Evolutionary conservation across 2,888 invertebrate genomes (phyloP).

Genomic region (Phaedon cochleariae): DNA sequence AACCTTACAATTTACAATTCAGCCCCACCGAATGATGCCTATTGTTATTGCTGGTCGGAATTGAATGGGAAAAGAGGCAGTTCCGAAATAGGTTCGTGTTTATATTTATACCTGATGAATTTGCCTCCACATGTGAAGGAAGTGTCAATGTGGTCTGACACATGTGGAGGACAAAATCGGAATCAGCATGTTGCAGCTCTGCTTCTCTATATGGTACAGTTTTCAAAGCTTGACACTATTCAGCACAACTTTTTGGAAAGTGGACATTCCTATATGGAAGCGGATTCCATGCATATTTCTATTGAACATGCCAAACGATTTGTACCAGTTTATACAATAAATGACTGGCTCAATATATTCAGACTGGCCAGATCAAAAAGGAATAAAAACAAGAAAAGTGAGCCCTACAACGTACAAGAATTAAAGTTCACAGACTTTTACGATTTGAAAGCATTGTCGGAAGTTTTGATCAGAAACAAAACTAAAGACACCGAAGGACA

Average conservation of each 20-base stretch:
- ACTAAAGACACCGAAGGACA: too few relatives aligned
- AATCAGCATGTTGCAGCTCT: conserved; percentile 41
- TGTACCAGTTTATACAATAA: conserved; percentile 13
- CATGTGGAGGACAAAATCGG: conserved; percentile 45
- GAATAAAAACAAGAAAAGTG: background rate
- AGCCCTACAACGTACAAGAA: too few relatives aligned
- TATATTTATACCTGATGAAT: background rate
- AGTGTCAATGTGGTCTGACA: conserved; percentile 30
- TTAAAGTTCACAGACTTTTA: too few relatives aligned
- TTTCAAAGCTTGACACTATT: conserved; percentile 5
- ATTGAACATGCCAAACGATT: conserved; percentile 34
- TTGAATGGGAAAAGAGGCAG: conserved; percentile 24
- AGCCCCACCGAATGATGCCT: conserved; percentile 42
- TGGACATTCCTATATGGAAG: conserved; percentile 15
- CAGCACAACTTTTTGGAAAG: conserved; percentile 14
- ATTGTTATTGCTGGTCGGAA: conserved; percentile 18
- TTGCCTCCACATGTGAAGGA: conserved; percentile 21
- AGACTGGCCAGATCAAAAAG: background rate
- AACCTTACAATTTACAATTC: conserved; percentile 43
- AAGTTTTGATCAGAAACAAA: too few relatives aligned
- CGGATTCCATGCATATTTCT: conserved; percentile 17
- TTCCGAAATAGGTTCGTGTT: conserved; percentile 43
- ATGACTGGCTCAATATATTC: conserved; percentile 18
- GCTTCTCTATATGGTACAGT: conserved; percentile 13
- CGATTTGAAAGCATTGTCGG: too few relatives aligned